Evolutionary conservation across 2,797 vertebrate species (phyloP).

Genomic region (Falco cherrug): DNA sequence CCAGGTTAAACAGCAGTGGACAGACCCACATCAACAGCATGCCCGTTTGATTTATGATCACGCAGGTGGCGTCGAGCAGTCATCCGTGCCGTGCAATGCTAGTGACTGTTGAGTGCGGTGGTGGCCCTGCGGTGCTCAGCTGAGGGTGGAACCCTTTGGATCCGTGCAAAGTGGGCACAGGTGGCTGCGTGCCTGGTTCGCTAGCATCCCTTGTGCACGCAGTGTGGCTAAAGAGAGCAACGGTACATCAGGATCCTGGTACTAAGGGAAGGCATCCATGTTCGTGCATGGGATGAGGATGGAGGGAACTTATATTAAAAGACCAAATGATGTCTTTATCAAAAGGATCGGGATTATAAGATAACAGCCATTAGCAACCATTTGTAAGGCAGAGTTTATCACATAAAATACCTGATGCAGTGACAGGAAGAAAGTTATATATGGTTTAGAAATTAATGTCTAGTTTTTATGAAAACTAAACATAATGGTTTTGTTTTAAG

Average conservation of each 20-base stretch:
- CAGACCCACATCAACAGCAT: background rate
- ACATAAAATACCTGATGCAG: background rate
- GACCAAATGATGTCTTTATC: background rate
- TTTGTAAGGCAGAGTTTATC: background rate
- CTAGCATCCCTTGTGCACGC: fast-evolving
- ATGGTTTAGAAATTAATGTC: background rate
- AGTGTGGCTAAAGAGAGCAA: background rate
- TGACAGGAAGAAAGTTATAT: background rate
- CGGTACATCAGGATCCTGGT: background rate
- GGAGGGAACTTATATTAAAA: background rate
- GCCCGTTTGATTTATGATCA: background rate
- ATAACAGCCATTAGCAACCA: background rate
- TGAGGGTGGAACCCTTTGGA: fast-evolving
- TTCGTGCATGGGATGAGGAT: fast-evolving
- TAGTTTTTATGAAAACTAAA: background rate
- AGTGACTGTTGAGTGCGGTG: fast-evolving
- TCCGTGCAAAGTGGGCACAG: fast-evolving
- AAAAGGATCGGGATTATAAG: background rate
- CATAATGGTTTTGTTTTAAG: background rate
- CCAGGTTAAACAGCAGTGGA: background rate
- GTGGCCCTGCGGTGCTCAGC: background rate
- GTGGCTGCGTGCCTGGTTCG: fast-evolving
- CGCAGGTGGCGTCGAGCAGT: background rate
- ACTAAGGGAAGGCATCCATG: fast-evolving
- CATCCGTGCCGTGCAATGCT: fast-evolving